Percentiles rank a stretch among this genome's conserved stretches.
phyloP scores from a whole-genome alignment of 1,140 invertebrate genomes.

The Drosophila guanche region DNA sequence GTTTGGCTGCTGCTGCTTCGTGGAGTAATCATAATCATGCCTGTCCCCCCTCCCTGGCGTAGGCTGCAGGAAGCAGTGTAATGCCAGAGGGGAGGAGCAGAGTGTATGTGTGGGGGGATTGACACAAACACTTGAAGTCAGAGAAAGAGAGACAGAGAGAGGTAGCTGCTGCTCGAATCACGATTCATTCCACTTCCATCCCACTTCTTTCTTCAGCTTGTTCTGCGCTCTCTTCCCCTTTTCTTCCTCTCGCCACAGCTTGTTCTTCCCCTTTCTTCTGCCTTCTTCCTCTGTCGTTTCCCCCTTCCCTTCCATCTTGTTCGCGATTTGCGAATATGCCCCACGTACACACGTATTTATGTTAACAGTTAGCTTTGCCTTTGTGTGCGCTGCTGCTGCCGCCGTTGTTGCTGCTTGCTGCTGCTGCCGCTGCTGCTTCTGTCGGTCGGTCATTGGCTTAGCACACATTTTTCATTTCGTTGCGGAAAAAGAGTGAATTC shows the following conservation, averaged over 20 bases:
- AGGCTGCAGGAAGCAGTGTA: slow-evolving; percentile 12
- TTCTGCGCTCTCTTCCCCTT: slow-evolving; percentile 23
- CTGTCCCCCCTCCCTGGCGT: slow-evolving; percentile 6
- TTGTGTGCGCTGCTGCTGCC: slow-evolving; percentile 63
- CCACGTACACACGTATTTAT: slow-evolving; percentile 36
- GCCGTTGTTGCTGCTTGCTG: slow-evolving; percentile 29
- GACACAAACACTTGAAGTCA: slow-evolving; percentile 44
- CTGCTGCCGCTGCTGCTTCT: slow-evolving; percentile 65
- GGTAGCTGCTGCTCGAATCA: slow-evolving; percentile 34
- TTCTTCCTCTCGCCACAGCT: slow-evolving; percentile 25
- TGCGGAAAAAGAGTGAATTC: slow-evolving; percentile 81
- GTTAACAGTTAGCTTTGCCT: slow-evolving; percentile 70
- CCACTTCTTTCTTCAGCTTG: slow-evolving; percentile 31
- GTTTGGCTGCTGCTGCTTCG: slow-evolving; percentile 2
- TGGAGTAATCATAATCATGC: slow-evolving; percentile 48
- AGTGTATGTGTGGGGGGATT: slow-evolving; percentile 8
- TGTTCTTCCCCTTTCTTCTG: slow-evolving; percentile 16
- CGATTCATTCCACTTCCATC: slow-evolving; percentile 34
- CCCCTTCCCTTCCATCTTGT: slow-evolving; percentile 20
- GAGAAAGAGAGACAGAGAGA: slow-evolving; percentile 3
- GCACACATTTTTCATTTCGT: slow-evolving; percentile 83
- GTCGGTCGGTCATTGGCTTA: slow-evolving; percentile 83
- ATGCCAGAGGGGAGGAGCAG: no score
- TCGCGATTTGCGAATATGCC: slow-evolving; percentile 64
- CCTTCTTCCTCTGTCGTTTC: slow-evolving; percentile 4